phyloP scores from a whole-genome alignment of 1,140 invertebrate genomes.

The Sinonovacula constricta region DNA sequence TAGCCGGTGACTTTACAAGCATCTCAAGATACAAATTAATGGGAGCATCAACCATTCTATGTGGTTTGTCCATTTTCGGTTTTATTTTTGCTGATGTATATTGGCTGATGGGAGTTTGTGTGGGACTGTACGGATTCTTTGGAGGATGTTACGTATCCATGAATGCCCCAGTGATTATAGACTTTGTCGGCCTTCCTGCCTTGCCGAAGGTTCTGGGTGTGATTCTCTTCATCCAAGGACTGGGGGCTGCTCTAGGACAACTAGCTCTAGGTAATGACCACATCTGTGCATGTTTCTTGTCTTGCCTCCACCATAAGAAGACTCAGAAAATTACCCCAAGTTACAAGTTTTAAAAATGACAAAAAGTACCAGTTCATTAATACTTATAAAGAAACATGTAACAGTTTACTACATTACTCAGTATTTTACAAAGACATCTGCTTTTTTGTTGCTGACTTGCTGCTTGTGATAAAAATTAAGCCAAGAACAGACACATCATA shows the following conservation, averaged over 20 bases:
- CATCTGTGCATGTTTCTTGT: too few species aligned
- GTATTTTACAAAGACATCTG: too few species aligned
- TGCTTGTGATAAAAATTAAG: too few species aligned
- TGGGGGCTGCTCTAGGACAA: slow-evolving; percentile 70
- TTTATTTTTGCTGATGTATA: slow-evolving; percentile 58
- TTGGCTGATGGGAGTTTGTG: slow-evolving; percentile 59
- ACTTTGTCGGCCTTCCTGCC: slow-evolving; percentile 65
- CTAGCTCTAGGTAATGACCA: slow-evolving; percentile 68
- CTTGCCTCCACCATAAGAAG: too few species aligned
- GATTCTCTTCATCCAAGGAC: slow-evolving; percentile 67
- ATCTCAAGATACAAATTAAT: slow-evolving; percentile 67
- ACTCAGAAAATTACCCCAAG: too few species aligned
- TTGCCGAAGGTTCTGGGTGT: slow-evolving; percentile 66
- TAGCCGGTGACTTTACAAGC: slow-evolving; percentile 61
- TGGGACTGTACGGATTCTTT: slow-evolving; percentile 66
- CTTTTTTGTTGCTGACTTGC: too few species aligned
- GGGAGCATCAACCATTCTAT: slow-evolving; percentile 46
- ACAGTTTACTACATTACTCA: too few species aligned
- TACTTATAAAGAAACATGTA: too few species aligned
- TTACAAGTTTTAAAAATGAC: too few species aligned
- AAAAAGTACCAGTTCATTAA: too few species aligned
- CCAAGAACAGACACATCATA: too few species aligned
- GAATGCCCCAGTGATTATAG: slow-evolving; percentile 66
- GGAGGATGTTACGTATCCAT: slow-evolving; percentile 67
- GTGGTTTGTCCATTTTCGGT: slow-evolving; percentile 60